Conservation (phyloP, 2,113 vertebrate species). For the Eurystomus gularis region DNA sequence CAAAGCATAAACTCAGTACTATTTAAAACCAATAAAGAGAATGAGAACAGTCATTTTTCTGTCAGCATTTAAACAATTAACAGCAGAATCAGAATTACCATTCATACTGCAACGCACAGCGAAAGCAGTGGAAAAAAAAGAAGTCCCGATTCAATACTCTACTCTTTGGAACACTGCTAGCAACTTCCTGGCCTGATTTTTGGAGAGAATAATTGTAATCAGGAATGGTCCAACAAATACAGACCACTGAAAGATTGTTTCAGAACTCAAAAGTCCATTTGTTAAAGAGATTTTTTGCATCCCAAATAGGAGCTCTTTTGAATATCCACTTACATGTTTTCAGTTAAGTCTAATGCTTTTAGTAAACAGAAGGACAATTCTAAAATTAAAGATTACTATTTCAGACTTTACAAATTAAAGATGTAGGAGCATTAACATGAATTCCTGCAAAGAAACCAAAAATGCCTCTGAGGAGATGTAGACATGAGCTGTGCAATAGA, state of each 20-base stretch:
- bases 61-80: not conserved
- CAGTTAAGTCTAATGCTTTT: not conserved
- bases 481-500: not conserved
- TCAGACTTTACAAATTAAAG: not conserved
- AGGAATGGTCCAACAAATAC: not conserved
- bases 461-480: not conserved
- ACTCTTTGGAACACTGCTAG: not conserved
- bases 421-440: not conserved
- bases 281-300: not conserved
- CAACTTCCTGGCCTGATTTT: not conserved
- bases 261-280: not conserved
- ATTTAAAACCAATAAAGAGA: not conserved
- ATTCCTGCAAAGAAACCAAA: not conserved
- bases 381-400: not conserved
- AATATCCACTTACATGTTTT: not conserved
- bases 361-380: not conserved
- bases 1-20: not conserved
- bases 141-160: not conserved
- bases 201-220: not conserved
- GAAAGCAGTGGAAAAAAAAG: not conserved
- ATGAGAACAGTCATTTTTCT: not conserved
- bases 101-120: not conserved
- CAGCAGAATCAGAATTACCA: not conserved
- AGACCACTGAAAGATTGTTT: not conserved
- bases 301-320: not conserved